Evolutionary conservation across 2,888 invertebrate genomes (phyloP), one percentile per base, ranked within the genome.

Genomic region (Emmelina monodactyla): DNA sequence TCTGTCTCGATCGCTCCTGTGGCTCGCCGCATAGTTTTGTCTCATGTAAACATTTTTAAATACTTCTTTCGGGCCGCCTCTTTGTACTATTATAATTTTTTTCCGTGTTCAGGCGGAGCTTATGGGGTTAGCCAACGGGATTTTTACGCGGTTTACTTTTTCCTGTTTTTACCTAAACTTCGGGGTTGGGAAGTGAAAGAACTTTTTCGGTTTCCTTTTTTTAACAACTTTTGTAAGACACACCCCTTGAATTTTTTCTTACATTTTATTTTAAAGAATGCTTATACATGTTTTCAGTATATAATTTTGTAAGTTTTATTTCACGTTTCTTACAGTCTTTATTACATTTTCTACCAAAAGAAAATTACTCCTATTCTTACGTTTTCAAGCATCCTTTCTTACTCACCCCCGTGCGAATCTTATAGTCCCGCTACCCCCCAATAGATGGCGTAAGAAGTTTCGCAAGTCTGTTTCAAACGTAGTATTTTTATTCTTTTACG

Each of bases 1-100:
- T 45, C 53, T 41, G 56, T 72, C 78, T 67, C 76, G 63, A 71
- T 76, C 63, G 65, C 64, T 52, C 73, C 53, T 42, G 38, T 2
- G 28, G 33, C 16, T 9, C 6, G 31, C 36, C 16, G 46, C 48
- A 51, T 70, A 49, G 47, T 39, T 51, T 44, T 47, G 54, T 75
- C 55, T 59, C 75, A 50, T 40, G 50, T 49, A 49, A 50, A 49
- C n/a, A 64, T 75, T 73, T 71, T 65, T 57, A 47, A 51, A 58
- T 59, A 66, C 64, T 75, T 71, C 68, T 73, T 73, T 64, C 61
- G 60, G 51, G 55, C 67, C 78, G 76, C 79, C 79, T 76, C 69
- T 68, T 64, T 65, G 58, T n/a, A 59, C 64, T 68, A 63, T 66
- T 58, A 58, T 58, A 59, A 58, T 65, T 71, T 68, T 73, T 73